phyloP scores from a whole-genome alignment of 2,888 invertebrate species.

The Chalcis sispes region DNA sequence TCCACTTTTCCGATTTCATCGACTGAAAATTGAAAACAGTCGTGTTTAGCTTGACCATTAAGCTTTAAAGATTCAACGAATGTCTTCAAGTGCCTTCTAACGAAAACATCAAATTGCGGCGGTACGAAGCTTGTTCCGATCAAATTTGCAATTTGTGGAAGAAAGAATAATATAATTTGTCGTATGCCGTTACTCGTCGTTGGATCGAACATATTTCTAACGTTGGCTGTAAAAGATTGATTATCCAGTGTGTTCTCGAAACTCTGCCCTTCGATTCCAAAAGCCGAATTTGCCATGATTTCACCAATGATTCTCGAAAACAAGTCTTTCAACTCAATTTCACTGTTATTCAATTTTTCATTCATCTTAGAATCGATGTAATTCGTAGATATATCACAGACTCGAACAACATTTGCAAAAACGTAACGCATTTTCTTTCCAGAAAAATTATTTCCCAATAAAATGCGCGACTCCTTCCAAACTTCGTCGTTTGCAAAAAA shows the following conservation, averaged over 20 bases:
- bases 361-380: constrained; percentile 52
- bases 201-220: constrained; percentile 55
- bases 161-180: constrained; percentile 57
- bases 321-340: constrained; percentile 62
- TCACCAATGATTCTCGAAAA: constrained; percentile 64
- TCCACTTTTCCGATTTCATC: constrained; percentile 64
- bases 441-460: constrained; percentile 61
- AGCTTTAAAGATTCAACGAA: constrained; percentile 60
- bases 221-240: constrained; percentile 57
- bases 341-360: constrained; percentile 35
- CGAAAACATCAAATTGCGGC: constrained; percentile 60
- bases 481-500: constrained; percentile 61
- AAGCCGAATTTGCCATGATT: constrained; percentile 62
- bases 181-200: constrained; percentile 56
- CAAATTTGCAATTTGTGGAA: constrained; percentile 55
- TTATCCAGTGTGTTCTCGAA: constrained; percentile 59
- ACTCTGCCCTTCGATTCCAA: constrained; percentile 65
- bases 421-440: constrained; percentile 61
- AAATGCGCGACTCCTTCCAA: constrained; percentile 60
- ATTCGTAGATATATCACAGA: constrained; percentile 58
- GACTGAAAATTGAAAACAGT: constrained; percentile 71
- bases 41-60: constrained; percentile 68
- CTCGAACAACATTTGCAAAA: constrained; percentile 59
- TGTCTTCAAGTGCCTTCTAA: constrained; percentile 60
- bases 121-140: constrained; percentile 57